A percentile compares a stretch with the other conserved stretches of the same genome.
Evolutionary conservation across 2,113 vertebrate genomes (phyloP).

Genomic region (Chrysochloris asiatica): DNA sequence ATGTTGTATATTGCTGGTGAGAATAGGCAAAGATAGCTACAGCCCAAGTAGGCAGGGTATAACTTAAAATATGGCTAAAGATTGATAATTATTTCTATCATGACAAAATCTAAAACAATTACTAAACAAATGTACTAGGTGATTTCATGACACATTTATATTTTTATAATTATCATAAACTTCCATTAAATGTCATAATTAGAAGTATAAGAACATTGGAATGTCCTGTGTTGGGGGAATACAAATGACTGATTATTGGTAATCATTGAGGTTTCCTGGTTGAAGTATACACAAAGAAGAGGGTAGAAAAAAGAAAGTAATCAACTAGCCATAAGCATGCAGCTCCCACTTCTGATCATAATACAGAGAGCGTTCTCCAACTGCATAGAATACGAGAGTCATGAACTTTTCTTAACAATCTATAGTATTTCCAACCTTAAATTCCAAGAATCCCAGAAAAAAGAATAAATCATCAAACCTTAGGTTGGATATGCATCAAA

Average conservation of each 20-base stretch:
- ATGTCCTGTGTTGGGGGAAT: neutral
- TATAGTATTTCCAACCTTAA: neutral
- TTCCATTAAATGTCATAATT: neutral
- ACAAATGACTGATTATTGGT: neutral
- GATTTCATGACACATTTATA: neutral
- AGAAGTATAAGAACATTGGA: neutral
- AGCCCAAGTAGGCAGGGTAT: neutral
- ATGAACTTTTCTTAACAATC: neutral
- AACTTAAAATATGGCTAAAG: neutral
- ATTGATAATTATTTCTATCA: neutral
- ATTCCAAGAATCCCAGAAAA: conserved; percentile 9
- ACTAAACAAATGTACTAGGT: neutral
- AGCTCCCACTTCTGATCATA: neutral
- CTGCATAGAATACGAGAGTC: neutral
- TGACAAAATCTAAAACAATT: neutral
- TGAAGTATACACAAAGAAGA: neutral
- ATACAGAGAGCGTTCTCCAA: neutral
- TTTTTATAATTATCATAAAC: neutral
- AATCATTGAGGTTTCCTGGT: neutral
- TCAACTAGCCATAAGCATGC: neutral
- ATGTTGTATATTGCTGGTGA: neutral
- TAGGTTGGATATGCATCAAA: neutral
- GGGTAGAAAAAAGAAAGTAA: neutral
- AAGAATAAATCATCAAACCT: neutral
- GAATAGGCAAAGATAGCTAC: neutral